Evolutionary conservation across 2,888 invertebrate genomes (phyloP), one percentile per base, ranked within the genome.

Genomic region (Helicoverpa assulta): DNA sequence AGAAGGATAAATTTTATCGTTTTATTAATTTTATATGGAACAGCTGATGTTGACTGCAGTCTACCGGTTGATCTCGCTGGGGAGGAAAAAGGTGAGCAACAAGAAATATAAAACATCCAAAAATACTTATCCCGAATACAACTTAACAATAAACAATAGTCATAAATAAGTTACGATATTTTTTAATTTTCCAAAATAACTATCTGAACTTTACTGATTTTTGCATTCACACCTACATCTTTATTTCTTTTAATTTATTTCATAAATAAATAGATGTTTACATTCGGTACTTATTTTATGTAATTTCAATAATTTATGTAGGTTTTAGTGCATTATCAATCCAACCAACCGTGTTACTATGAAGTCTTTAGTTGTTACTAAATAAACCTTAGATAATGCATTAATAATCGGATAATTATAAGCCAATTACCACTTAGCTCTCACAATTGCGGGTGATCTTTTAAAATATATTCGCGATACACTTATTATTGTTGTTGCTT

Each of bases 41-140:
- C 87, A 95, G 94, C 92, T 95, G 94, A 95, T 94, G 91, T 94
- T 84, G 72, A 88, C 74, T 89, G 90, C 81, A 95, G 95, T 84
- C 81, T 95, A 79, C 95, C 95, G 5, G 92, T 95, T 43, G 95
- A 95, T 76, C 85, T 95, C 74, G 92, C 94, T 67, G 86, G 92
- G 29, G 95, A 95, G 76, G 95, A 95, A 85, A 95, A 95, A 92
- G 95, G 95, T 95, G 81, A 80, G 50, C 2, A 29, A 12, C 51
- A 47, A 6, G 5, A 4, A 43, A 43, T 12, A 43, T 43, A 3
- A n/a, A 47, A 47, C n/a, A 16, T 5, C 5, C 14, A 2, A 26
- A 26, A 2, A 4, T 26, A 26, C 4, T 4, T 26, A 26, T 4
- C 26, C 26, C 26, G 4, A 26, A 26, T 3, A 26, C 26, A 26